These are phyloP conservation scores for Trachemys scripta DNA, from an alignment of 2,113 vertebrate species.

Conservation along the genomic window DNA sequence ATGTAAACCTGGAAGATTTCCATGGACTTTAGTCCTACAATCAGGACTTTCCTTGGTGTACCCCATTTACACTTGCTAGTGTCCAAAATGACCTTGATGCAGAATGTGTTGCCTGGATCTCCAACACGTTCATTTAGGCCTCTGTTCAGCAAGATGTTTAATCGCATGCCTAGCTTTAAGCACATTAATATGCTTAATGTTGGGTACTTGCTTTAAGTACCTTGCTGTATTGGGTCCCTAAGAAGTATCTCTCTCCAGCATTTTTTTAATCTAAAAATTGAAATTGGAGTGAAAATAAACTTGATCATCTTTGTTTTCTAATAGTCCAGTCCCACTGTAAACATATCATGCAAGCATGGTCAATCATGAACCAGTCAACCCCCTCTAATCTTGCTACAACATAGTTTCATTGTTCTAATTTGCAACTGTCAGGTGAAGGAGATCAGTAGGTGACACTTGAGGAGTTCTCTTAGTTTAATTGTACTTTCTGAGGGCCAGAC, in stretches of 20 bases:
- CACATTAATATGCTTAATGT: not conserved
- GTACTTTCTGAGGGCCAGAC: not conserved
- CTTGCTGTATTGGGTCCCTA: not conserved
- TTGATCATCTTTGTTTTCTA: not conserved
- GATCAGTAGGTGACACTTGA: not conserved
- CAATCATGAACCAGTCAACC: no score
- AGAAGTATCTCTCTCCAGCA: not conserved
- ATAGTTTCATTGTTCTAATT: not conserved
- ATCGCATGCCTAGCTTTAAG: not conserved
- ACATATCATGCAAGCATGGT: no score
- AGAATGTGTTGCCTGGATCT: not conserved
- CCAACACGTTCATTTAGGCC: not conserved
- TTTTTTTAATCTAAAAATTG: not conserved
- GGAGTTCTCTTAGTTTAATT: not conserved
- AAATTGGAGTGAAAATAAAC: not conserved
- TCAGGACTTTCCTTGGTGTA: not conserved
- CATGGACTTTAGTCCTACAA: not conserved
- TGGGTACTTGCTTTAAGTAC: not conserved
- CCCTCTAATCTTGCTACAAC: not conserved
- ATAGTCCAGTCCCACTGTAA: no score
- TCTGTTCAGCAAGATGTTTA: not conserved
- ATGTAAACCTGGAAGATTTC: not conserved
- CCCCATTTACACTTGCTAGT: not conserved
- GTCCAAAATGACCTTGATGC: not conserved
- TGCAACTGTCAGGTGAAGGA: not conserved